Conservation (phyloP, 2,113 vertebrate genomes). For the Isurus oxyrinchus region DNA sequence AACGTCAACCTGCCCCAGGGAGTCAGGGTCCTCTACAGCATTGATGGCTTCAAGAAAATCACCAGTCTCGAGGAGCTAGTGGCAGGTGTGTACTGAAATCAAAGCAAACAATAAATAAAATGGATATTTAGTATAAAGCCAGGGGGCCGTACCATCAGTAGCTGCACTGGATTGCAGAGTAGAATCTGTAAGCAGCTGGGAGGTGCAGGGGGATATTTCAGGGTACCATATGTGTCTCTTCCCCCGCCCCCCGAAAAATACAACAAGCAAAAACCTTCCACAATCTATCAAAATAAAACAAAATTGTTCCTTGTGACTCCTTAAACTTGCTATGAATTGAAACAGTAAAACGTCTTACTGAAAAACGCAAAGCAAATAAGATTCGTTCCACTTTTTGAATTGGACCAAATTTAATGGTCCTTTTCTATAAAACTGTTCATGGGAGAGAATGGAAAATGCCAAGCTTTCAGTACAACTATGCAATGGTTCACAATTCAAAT, state of each 20-base stretch:
- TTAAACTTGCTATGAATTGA: background rate
- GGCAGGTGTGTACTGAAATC: slow-evolving; percentile 72
- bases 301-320: background rate
- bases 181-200: background rate
- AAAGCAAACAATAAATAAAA: background rate
- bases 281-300: background rate
- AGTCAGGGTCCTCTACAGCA: slow-evolving; percentile 85
- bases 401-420: background rate
- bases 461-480: background rate
- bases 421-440: background rate
- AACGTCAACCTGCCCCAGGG: slow-evolving; percentile 96
- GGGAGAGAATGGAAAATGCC: background rate
- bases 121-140: background rate
- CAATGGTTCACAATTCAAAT: background rate
- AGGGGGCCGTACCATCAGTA: background rate
- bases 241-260: background rate
- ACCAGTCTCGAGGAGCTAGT: slow-evolving; percentile 82
- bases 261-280: background rate
- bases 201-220: background rate
- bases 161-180: background rate
- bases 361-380: background rate
- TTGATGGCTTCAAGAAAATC: slow-evolving; percentile 80
- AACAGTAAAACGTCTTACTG: background rate
- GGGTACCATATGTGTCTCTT: background rate
- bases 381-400: background rate